Percentiles rank a stretch among this genome's conserved stretches.
Conservation (phyloP, 2,888 invertebrate genomes). For the Scaptomyza flava region DNA sequence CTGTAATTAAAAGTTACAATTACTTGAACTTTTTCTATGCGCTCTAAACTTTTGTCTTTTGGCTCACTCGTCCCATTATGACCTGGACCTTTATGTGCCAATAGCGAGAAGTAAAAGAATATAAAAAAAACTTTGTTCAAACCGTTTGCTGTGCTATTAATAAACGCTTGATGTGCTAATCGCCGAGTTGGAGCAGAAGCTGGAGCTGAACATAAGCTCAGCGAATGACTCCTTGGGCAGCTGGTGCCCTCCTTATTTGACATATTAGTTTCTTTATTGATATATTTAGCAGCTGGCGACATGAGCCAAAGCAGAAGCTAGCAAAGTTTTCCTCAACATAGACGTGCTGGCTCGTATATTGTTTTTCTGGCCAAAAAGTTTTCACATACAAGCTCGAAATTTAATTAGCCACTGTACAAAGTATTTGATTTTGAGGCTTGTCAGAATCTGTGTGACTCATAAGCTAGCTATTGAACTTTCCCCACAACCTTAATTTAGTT, state of each 20-base stretch:
- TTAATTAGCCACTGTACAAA: slow-evolving; percentile 65
- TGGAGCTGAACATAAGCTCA: slow-evolving; percentile 11
- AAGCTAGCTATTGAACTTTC: slow-evolving; percentile 6
- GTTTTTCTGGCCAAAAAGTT: slow-evolving; percentile 48
- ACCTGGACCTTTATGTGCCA: slow-evolving; percentile 47
- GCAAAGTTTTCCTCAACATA: slow-evolving; percentile 53
- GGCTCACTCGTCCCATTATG: slow-evolving; percentile 44
- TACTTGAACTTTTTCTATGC: slow-evolving; percentile 64
- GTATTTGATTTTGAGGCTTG: slow-evolving; percentile 34
- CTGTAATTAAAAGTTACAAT: slow-evolving; percentile 75
- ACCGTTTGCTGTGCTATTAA: slow-evolving; percentile 67
- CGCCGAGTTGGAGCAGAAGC: slow-evolving; percentile 43
- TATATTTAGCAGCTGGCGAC: slow-evolving; percentile 73
- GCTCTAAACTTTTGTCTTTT: slow-evolving; percentile 73
- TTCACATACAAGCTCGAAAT: slow-evolving; percentile 59
- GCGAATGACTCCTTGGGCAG: slow-evolving; percentile 44
- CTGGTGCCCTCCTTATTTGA: slow-evolving; percentile 58
- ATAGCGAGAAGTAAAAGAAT: slow-evolving; percentile 4
- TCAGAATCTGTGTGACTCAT: slow-evolving; percentile 16
- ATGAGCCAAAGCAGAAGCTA: slow-evolving; percentile 21
- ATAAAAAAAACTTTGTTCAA: slow-evolving; percentile 47
- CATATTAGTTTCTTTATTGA: slow-evolving; percentile 81
- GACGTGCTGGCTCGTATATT: slow-evolving; percentile 45
- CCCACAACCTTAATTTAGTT: background rate
- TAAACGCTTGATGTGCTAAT: slow-evolving; percentile 79